Percentiles rank a stretch among this genome's conserved stretches.
phyloP scores from a whole-genome alignment of 1,140 invertebrate genomes.

The Anastrepha ludens region DNA sequence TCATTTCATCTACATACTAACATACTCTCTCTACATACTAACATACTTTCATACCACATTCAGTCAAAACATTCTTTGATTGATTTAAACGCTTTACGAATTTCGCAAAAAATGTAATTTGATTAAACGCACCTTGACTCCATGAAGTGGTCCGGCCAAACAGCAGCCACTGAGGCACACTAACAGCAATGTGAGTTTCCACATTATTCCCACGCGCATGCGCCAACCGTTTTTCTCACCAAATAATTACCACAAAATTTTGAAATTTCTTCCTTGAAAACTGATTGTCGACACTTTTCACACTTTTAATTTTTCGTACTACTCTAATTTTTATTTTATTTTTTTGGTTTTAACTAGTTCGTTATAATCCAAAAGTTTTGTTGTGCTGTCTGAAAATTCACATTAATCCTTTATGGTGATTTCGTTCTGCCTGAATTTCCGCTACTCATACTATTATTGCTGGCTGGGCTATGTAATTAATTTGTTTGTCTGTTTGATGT shows the following conservation, averaged over 20 bases:
- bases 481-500: slow-evolving; percentile 41
- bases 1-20: no score
- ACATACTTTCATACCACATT: no score
- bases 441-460: not conserved
- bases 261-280: not conserved
- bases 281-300: not conserved
- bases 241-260: not conserved
- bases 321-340: not conserved
- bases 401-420: slow-evolving; percentile 51
- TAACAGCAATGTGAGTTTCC: slow-evolving; percentile 54
- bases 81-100: no score
- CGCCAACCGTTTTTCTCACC: not conserved
- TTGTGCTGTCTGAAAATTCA: not conserved
- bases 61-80: no score
- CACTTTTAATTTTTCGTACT: not conserved
- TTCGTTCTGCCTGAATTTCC: not conserved
- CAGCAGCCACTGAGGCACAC: slow-evolving; percentile 63
- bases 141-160: slow-evolving; percentile 63
- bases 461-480: not conserved
- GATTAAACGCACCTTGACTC: slow-evolving; percentile 66
- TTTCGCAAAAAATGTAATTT: not conserved
- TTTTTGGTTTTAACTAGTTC: slow-evolving; percentile 25
- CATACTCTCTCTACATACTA: no score
- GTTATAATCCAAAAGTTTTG: slow-evolving; percentile 51
- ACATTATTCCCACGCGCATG: slow-evolving; percentile 48